A percentile compares a stretch with the other conserved stretches of the same genome.
phyloP scores from a whole-genome alignment of 2,113 vertebrate species.

The Urocitellus parryii region DNA sequence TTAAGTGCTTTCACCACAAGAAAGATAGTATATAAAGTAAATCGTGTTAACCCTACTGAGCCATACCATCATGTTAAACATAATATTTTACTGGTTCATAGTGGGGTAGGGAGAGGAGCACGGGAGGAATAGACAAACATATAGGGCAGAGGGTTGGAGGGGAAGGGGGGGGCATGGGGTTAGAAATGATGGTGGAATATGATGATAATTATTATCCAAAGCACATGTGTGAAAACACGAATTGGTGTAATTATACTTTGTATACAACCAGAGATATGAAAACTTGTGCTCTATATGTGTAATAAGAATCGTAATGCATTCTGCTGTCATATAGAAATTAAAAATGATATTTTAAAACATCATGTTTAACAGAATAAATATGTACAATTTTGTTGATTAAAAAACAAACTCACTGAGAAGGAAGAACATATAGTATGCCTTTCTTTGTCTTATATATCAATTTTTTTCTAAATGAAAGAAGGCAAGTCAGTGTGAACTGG shows the following conservation, averaged over 20 bases:
- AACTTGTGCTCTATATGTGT: no score
- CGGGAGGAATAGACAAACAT: no score
- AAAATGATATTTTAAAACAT: neutral
- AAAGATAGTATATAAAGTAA: neutral
- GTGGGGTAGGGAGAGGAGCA: no score
- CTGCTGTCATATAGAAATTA: no score
- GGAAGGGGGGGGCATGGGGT: no score
- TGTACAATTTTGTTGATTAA: neutral
- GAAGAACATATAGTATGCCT: neutral
- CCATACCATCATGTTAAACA: neutral
- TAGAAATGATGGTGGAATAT: no score
- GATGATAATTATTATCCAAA: no score
- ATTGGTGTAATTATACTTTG: no score
- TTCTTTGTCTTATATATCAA: neutral
- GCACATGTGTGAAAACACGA: no score
- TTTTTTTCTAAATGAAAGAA: slow-evolving; percentile 7
- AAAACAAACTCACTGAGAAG: neutral
- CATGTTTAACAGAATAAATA: neutral
- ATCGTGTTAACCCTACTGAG: neutral
- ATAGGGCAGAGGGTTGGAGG: no score
- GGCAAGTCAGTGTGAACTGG: neutral
- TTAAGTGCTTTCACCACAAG: neutral
- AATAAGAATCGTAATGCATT: no score
- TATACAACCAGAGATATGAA: no score
- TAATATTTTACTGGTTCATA: neutral